Percentiles rank a stretch among this genome's conserved stretches.
Conservation (phyloP, 1,140 invertebrate genomes). For the Episyrphus balteatus region DNA sequence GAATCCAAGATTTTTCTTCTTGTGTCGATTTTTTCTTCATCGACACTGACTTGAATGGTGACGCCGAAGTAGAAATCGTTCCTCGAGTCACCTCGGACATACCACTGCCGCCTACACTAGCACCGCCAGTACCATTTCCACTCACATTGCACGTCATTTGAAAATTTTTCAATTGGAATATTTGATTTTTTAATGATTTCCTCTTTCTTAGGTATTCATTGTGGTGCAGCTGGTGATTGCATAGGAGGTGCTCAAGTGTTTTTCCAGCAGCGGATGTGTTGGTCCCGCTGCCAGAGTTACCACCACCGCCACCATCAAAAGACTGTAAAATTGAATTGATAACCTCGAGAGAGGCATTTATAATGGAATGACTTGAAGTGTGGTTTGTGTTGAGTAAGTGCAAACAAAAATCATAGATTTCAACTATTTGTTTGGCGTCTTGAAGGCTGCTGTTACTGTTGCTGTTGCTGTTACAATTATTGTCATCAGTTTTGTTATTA, state of each 20-base stretch:
- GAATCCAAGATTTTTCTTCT: too few relatives aligned
- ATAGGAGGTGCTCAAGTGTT: conserved; percentile 43
- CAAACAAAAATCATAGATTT: conserved; percentile 66
- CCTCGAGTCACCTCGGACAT: neutral
- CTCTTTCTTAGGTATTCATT: conserved; percentile 35
- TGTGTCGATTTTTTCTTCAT: too few relatives aligned
- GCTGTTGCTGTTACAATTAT: conserved; percentile 7
- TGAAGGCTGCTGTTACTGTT: conserved; percentile 9
- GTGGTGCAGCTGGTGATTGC: conserved; percentile 37
- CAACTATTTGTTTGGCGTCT: conserved; percentile 33
- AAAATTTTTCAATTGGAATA: conserved; percentile 37
- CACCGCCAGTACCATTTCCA: too few relatives aligned
- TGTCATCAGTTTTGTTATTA: conserved; percentile 16
- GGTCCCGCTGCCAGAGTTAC: conserved; percentile 34
- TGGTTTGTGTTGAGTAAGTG: conserved; percentile 49
- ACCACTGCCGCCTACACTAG: neutral
- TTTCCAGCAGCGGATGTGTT: conserved; percentile 36
- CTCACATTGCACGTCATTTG: conserved; percentile 13
- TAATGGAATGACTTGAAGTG: conserved; percentile 57
- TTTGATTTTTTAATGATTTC: conserved; percentile 39
- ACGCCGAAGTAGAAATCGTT: neutral
- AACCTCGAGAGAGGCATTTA: conserved; percentile 64
- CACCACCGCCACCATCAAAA: conserved; percentile 28
- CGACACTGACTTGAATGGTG: neutral
- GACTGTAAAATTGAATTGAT: conserved; percentile 55